Evolutionary conservation across 1,140 invertebrate species (phyloP).

Genomic region (Dreissena rostriformis): DNA sequence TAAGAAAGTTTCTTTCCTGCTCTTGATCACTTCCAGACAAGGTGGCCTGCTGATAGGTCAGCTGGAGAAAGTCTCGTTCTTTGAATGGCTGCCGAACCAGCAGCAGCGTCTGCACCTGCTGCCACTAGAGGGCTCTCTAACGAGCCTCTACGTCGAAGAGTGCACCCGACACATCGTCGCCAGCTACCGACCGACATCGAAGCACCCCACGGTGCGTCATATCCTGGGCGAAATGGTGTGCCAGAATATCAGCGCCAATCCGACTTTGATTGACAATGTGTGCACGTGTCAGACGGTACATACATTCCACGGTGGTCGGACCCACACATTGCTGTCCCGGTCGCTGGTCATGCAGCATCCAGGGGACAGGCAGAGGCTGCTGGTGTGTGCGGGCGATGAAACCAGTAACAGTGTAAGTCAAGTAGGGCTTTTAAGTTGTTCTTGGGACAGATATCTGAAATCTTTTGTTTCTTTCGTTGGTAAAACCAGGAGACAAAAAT

Average conservation of each 20-base stretch:
- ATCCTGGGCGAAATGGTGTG: conserved; percentile 78
- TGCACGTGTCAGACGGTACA: conserved; percentile 84
- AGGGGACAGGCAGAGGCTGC: conserved; percentile 69
- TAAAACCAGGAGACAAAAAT: too few species aligned
- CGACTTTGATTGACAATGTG: conserved; percentile 52
- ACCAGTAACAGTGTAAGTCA: conserved; percentile 71
- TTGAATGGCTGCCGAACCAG: conserved; percentile 82
- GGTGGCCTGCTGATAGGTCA: conserved; percentile 90
- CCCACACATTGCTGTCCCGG: conserved; percentile 85
- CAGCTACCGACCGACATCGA: conserved; percentile 79
- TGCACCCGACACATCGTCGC: conserved; percentile 84
- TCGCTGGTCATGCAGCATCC: conserved; percentile 84
- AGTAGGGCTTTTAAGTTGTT: too few species aligned
- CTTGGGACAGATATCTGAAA: too few species aligned
- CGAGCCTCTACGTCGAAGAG: conserved; percentile 86
- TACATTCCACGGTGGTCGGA: conserved; percentile 85
- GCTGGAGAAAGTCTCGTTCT: conserved; percentile 88
- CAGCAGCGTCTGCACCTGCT: conserved; percentile 83
- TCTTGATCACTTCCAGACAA: conserved; percentile 69
- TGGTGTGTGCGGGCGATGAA: conserved; percentile 84
- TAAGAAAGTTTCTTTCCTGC: too few species aligned
- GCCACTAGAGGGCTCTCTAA: conserved; percentile 87
- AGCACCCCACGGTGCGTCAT: conserved; percentile 84
- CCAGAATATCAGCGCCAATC: conserved; percentile 53
- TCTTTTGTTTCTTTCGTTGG: too few species aligned